Conservation (phyloP, 1,140 invertebrate genomes). For the Mactra quadrangularis region DNA sequence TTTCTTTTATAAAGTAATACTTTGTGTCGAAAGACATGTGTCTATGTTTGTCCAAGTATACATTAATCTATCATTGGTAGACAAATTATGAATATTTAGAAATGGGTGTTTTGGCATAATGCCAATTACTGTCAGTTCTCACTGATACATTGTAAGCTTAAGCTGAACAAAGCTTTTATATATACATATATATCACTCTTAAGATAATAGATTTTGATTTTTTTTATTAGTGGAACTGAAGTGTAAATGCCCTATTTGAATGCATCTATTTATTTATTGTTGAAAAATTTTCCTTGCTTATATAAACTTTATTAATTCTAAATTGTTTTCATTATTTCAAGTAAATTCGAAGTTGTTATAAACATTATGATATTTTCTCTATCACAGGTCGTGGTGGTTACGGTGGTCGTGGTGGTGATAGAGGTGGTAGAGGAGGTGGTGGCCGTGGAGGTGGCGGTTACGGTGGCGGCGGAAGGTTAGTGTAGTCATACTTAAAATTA, state of each 20-base stretch:
- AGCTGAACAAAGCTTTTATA: too few relatives aligned
- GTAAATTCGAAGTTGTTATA: not conserved
- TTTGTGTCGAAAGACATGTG: not conserved
- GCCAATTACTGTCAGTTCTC: too few relatives aligned
- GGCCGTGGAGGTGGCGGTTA: conserved; percentile 24
- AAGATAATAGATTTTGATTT: not conserved
- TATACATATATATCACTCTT: too few relatives aligned
- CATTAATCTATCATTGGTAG: too few relatives aligned
- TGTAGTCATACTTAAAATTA: too few relatives aligned
- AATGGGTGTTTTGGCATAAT: too few relatives aligned
- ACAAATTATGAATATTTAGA: too few relatives aligned
- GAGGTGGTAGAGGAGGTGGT: conserved; percentile 22
- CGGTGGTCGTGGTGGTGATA: conserved; percentile 30
- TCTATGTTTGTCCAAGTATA: too few relatives aligned
- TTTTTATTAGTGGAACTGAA: not conserved
- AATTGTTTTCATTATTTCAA: not conserved
- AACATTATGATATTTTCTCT: not conserved
- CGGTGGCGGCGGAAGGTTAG: conserved; percentile 24
- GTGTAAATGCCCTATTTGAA: too few relatives aligned
- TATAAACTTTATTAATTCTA: not conserved
- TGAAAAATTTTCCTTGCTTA: not conserved
- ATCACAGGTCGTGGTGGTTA: conserved; percentile 8
- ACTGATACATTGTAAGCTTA: too few relatives aligned
- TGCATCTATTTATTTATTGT: too few relatives aligned
- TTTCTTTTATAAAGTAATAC: not conserved